Evolutionary conservation across 2,888 invertebrate species (phyloP).

Genomic region (Dicyrtoma fusca): DNA sequence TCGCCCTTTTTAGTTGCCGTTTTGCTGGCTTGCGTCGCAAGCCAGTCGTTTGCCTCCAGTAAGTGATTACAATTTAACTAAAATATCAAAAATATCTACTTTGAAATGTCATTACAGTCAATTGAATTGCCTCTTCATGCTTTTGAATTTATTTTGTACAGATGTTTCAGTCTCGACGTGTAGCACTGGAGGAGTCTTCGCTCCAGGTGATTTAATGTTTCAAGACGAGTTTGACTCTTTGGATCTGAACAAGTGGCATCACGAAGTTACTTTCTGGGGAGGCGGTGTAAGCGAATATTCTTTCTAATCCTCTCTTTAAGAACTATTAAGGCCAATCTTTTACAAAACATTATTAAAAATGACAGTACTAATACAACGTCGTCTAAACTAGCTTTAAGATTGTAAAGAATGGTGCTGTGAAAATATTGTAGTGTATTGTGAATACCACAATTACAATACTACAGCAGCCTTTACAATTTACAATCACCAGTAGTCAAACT

Average conservation of each 20-base stretch:
- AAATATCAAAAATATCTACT: no score
- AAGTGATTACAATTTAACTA: not conserved
- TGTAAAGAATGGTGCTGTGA: no score
- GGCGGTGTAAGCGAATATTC: slow-evolving; percentile 42
- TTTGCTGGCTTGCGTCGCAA: no score
- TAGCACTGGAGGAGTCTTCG: slow-evolving; percentile 34
- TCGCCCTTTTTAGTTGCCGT: no score
- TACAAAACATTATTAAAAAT: not conserved
- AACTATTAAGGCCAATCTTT: not conserved
- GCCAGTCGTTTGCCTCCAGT: not conserved
- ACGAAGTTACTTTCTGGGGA: slow-evolving; percentile 51
- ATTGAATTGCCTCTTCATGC: not conserved
- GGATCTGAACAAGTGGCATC: slow-evolving; percentile 40
- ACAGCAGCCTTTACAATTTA: no score
- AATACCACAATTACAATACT: no score
- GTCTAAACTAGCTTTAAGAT: no score
- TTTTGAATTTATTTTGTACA: slow-evolving; percentile 9
- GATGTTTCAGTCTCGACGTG: slow-evolving; percentile 39
- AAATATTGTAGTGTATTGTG: no score
- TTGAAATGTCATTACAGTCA: no score
- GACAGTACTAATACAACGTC: no score
- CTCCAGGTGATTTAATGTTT: slow-evolving; percentile 49
- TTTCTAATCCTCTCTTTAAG: not conserved
- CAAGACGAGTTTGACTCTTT: slow-evolving; percentile 47
- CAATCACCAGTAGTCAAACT: no score